Base-by-base conservation (phyloP, 2,113 vertebrate species). In the Tragelaphus scriptus region DNA sequence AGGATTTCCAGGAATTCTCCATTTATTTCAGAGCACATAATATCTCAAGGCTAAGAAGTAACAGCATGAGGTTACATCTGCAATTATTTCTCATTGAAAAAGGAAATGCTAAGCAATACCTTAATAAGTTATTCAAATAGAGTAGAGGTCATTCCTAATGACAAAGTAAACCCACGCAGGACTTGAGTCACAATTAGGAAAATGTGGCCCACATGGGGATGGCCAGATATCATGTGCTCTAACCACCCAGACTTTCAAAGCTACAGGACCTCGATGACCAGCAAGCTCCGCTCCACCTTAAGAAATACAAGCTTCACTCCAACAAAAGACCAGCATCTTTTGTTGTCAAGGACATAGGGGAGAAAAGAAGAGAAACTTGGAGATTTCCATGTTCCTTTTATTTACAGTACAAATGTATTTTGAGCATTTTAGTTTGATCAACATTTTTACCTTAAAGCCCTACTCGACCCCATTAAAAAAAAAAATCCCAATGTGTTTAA, bases 141-240 rank as follows among this genome's bases (percentile, higher is more conserved):
- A 59, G 21, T 30, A 6, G 59, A 49, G n/a, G 25, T 91, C 51
- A 63, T 61, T 90, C 19, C 28, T 17, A 44, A 58, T 4, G 23
- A 86, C 51, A 58, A 40, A 51, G 53, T 26, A 86, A 36, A 91
- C 21, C 65, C 10, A 44, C 14, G 40, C 23, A 77, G 11, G 40
- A 71, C 9, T 36, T 95, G 16, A 16, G 17, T n/a, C 28, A 77
- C 30, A 88, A n/a, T 11, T 17, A 92, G 36, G 44, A 65, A 49
- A 65, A 87, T 17, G 13, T 88, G 86, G 26, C 14, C n/a, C 68
- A 26, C 44, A 40, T 13, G 53, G 17, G 88, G 82, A 65, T 68
- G 56, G 84, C 30, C 53, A 95, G 79, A 86, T 75, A 97, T 47
- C 36, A 85, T 85, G 93, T 85, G 91, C 94, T 98, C 91, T 56